Evolutionary conservation across 2,797 vertebrate genomes (phyloP).

Genomic region (Melanotaenia nigrans): DNA sequence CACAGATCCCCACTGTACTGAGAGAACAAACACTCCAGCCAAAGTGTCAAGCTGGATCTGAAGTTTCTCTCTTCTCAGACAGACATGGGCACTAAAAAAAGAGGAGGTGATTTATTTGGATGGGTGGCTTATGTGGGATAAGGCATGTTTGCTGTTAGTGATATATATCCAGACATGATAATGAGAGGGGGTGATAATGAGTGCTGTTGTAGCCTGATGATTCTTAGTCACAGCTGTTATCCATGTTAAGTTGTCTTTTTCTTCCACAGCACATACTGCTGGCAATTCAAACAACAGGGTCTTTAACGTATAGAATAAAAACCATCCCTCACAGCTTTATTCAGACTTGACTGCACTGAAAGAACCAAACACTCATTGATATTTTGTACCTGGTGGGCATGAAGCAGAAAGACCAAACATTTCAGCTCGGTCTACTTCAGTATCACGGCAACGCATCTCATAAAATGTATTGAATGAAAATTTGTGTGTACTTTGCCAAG

Average conservation of each 20-base stretch:
- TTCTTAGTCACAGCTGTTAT: neutral
- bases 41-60: conserved; percentile 26
- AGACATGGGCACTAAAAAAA: conserved; percentile 24
- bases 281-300: neutral
- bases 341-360: neutral
- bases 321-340: neutral
- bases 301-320: neutral
- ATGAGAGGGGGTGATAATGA: conserved; percentile 1
- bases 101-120: conserved; percentile 25
- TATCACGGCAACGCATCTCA: neutral
- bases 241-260: neutral
- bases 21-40: conserved; percentile 35
- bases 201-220: neutral
- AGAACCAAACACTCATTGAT: neutral
- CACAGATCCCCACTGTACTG: conserved; percentile 23
- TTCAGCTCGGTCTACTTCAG: neutral
- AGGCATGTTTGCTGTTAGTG: neutral
- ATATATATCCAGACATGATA: neutral
- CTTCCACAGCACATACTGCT: neutral
- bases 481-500: no score
- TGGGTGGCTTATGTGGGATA: neutral
- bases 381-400: neutral
- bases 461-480: neutral
- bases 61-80: conserved; percentile 34
- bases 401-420: neutral